Conservation (phyloP, 2,888 invertebrate genomes). For the Sympetrum striolatum region DNA sequence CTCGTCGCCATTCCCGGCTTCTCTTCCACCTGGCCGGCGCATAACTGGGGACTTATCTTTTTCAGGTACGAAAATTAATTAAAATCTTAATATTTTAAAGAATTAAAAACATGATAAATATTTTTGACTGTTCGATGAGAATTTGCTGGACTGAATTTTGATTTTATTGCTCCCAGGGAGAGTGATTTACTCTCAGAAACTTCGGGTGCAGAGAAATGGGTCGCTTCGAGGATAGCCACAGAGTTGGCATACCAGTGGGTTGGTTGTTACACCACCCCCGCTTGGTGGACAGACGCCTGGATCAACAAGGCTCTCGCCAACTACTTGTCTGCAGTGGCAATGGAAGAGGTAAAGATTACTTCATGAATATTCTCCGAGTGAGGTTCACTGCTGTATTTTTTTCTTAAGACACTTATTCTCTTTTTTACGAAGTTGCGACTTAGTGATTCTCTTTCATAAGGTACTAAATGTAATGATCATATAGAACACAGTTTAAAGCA, state of each 20-base stretch:
- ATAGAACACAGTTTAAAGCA: no score
- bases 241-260: constrained; percentile 83
- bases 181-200: constrained; percentile 66
- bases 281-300: constrained; percentile 79
- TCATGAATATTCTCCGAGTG: no score
- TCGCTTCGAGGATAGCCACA: constrained; percentile 71
- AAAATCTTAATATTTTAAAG: no score
- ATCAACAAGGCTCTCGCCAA: constrained; percentile 79
- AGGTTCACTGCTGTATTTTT: no score
- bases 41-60: constrained; percentile 80
- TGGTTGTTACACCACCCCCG: constrained; percentile 76
- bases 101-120: not conserved
- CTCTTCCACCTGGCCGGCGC: constrained; percentile 73
- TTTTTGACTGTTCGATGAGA: not conserved
- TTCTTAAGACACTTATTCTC: no score
- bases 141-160: not conserved
- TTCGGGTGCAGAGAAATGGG: constrained; percentile 53
- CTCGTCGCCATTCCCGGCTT: constrained; percentile 77
- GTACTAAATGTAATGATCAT: no score
- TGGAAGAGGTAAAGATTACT: constrained; percentile 1
- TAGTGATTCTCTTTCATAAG: no score
- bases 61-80: constrained; percentile 68
- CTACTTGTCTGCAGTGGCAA: constrained; percentile 68
- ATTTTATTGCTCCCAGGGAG: constrained; percentile 66
- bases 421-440: no score